These are phyloP conservation scores for Cryptotis parvus DNA, from an alignment of 2,113 vertebrate genomes.

Conservation along the genomic window DNA sequence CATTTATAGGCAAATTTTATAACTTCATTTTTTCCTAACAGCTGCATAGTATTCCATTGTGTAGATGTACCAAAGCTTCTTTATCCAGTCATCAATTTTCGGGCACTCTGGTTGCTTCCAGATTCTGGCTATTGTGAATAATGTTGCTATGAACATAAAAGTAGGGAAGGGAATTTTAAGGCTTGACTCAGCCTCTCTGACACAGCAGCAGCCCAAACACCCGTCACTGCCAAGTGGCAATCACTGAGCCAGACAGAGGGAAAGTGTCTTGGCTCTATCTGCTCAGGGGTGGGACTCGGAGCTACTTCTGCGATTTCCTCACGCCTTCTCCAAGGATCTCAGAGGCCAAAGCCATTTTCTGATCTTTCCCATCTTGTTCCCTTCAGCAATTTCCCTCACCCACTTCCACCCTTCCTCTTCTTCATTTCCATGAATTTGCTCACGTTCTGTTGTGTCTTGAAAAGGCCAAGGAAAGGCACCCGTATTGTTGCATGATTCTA, in stretches of 20 bases:
- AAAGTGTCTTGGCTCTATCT: rapidly evolving
- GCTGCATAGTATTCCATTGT: no score
- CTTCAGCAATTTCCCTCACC: background rate
- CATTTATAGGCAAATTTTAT: no score
- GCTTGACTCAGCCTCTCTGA: background rate
- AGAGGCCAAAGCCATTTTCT: background rate
- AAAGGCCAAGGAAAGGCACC: background rate
- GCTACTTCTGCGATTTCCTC: background rate
- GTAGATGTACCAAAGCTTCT: no score
- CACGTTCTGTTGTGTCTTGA: background rate
- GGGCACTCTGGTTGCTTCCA: no score
- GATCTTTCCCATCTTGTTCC: no score
- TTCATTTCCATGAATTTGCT: background rate
- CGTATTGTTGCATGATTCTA: background rate
- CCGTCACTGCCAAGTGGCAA: background rate
- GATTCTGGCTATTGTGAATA: no score
- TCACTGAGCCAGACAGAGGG: background rate
- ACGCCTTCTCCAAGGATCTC: background rate
- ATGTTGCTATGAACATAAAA: no score
- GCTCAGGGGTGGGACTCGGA: background rate
- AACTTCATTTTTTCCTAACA: no score
- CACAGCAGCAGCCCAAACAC: background rate
- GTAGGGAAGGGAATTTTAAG: no score
- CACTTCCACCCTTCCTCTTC: background rate
- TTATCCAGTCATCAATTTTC: no score